These are phyloP conservation scores for Corythoichthys haematopterus DNA, from an alignment of 2,113 vertebrate species.

Conservation along the genomic window DNA sequence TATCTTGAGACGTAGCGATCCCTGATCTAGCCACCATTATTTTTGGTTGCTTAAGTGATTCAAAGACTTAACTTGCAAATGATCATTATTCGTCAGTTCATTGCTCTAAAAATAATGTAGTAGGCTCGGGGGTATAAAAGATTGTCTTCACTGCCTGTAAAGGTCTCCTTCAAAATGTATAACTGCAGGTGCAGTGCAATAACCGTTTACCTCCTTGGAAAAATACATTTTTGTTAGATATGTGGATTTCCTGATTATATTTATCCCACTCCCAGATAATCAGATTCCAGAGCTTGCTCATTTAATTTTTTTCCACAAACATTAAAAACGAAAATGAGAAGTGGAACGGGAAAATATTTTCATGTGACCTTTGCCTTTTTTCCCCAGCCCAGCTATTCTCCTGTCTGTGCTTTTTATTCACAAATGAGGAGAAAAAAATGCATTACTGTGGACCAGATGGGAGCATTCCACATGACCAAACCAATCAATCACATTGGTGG, in stretches of 20 bases:
- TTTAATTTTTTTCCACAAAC: constrained; percentile 53
- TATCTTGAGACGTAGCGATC: background rate
- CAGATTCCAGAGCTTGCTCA: constrained; percentile 44
- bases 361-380: constrained; percentile 74
- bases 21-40: background rate
- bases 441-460: constrained; percentile 99
- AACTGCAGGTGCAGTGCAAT: background rate
- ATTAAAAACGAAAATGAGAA: constrained; percentile 48
- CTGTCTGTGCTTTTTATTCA: constrained; percentile 78
- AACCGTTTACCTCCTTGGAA: constrained; percentile 29
- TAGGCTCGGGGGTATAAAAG: constrained; percentile 14
- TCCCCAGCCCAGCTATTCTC: constrained; percentile 74
- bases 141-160: constrained; percentile 22
- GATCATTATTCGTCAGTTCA: background rate
- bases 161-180: background rate
- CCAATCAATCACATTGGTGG: constrained; percentile 99
- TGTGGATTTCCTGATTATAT: constrained; percentile 55
- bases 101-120: constrained; percentile 9
- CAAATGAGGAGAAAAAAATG: constrained; percentile 71
- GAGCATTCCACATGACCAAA: constrained; percentile 99
- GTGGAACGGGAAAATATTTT: constrained; percentile 66
- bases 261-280: constrained; percentile 51
- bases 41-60: constrained; percentile 2
- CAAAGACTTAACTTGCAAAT: background rate
- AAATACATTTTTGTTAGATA: constrained; percentile 33